A percentile compares a stretch with the other conserved stretches of the same genome.
Evolutionary conservation across 1,140 invertebrate species (phyloP).

Genomic region (Dinoponera quadriceps): DNA sequence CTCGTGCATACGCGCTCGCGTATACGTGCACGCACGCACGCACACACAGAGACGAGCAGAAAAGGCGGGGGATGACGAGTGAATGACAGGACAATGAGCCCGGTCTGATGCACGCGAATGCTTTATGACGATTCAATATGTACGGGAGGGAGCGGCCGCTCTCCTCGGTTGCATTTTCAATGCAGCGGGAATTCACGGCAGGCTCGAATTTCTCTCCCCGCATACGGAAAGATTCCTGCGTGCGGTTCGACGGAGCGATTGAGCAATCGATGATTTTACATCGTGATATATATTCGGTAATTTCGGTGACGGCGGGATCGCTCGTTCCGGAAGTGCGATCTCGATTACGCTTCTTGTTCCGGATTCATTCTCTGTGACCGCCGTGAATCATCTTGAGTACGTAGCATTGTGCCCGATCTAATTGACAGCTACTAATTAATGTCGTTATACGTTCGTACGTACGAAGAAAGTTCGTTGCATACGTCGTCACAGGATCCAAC

Average conservation of each 20-base stretch:
- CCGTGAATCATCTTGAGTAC: background rate
- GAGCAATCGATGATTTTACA: slow-evolving; percentile 65
- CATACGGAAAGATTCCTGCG: slow-evolving; percentile 23
- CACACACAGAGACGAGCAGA: slow-evolving; percentile 47
- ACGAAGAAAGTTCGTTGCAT: background rate
- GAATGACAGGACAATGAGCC: slow-evolving; percentile 86
- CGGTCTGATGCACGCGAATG: slow-evolving; percentile 83
- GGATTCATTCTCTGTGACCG: background rate
- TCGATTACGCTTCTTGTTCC: slow-evolving; percentile 17
- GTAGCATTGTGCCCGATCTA: background rate
- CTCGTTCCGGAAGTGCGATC: slow-evolving; percentile 55
- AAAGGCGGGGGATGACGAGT: slow-evolving; percentile 84
- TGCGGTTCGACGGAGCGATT: slow-evolving; percentile 13
- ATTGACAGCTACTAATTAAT: background rate
- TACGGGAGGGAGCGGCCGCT: slow-evolving; percentile 63
- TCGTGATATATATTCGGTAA: slow-evolving; percentile 25
- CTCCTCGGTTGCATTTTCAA: slow-evolving; percentile 82
- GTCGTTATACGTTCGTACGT: background rate
- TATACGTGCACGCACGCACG: slow-evolving; percentile 30
- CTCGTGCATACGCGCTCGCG: slow-evolving; percentile 37
- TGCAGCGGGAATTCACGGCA: slow-evolving; percentile 66
- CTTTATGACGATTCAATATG: slow-evolving; percentile 86
- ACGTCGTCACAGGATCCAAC: background rate
- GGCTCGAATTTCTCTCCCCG: slow-evolving; percentile 80
- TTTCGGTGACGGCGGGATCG: slow-evolving; percentile 23